Conservation (phyloP, 2,888 invertebrate genomes). For the Drymonia ruficornis region DNA sequence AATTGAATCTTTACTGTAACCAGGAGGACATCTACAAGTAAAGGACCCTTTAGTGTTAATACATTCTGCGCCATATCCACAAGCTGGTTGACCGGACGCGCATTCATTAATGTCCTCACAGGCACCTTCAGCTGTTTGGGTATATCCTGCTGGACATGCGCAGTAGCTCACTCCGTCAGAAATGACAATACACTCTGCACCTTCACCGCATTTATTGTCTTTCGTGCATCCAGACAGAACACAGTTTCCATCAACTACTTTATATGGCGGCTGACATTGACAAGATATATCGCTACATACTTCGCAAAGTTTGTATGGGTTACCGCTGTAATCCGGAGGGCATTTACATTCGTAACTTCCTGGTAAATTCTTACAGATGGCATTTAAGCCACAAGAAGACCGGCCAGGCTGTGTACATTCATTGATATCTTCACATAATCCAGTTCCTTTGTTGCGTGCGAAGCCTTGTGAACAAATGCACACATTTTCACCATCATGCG, state of each 20-base stretch:
- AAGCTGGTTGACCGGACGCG: constrained; percentile 88
- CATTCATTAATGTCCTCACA: constrained; percentile 95
- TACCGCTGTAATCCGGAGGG: constrained; percentile 94
- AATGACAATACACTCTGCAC: constrained; percentile 95
- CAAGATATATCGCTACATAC: constrained; percentile 93
- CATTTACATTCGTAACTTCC: constrained; percentile 97
- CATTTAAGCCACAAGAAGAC: constrained; percentile 94
- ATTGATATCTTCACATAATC: constrained; percentile 93
- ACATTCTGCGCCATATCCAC: constrained; percentile 95
- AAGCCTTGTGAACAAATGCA: constrained; percentile 96
- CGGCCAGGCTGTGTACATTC: constrained; percentile 92
- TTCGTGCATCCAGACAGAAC: constrained; percentile 93
- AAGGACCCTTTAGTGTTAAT: constrained; percentile 91
- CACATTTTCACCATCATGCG: constrained; percentile 91
- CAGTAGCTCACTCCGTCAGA: constrained; percentile 96
- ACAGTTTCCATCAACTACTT: constrained; percentile 92
- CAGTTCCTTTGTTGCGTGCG: constrained; percentile 89
- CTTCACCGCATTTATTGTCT: constrained; percentile 92
- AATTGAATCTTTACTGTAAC: constrained; percentile 92
- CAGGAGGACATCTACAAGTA: constrained; percentile 92
- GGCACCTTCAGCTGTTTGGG: constrained; percentile 90
- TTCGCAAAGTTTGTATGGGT: constrained; percentile 94
- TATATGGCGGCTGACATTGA: constrained; percentile 94
- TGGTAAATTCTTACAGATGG: constrained; percentile 95
- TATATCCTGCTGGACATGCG: constrained; percentile 95